Conservation (phyloP, 2,888 invertebrate species). For the Tetranychus truncatus region DNA sequence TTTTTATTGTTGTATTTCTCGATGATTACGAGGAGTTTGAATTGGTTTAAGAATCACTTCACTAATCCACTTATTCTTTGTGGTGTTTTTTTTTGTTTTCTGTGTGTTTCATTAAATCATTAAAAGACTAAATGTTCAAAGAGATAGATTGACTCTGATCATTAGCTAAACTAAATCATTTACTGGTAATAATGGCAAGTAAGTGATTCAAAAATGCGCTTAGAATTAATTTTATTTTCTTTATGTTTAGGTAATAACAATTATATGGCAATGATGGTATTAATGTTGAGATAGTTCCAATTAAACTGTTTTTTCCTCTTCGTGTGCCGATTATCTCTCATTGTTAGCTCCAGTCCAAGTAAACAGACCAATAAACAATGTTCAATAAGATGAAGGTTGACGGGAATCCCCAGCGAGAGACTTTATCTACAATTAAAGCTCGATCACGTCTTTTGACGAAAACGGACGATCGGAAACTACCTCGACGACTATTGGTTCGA, state of each 20-base stretch:
- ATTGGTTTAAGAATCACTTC: not conserved
- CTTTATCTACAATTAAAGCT: slow-evolving; percentile 42
- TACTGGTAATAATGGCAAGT: no score
- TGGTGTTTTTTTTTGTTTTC: no score
- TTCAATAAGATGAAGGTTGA: slow-evolving; percentile 76
- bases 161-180: no score
- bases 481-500: not conserved
- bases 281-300: no score
- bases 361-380: slow-evolving; percentile 57
- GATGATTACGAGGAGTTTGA: not conserved
- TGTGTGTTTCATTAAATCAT: no score
- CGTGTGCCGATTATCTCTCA: not conserved
- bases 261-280: no score
- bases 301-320: no score
- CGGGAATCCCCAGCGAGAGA: slow-evolving; percentile 72
- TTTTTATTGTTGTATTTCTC: slow-evolving; percentile 23
- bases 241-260: no score
- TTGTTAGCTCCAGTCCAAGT: slow-evolving; percentile 17
- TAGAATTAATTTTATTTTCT: no score
- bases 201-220: no score
- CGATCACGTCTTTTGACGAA: slow-evolving; percentile 21
- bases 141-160: no score
- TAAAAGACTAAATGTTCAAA: no score
- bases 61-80: not conserved
- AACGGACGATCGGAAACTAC: not conserved